Base-by-base conservation (phyloP, 2,888 invertebrate genomes). In the Galerucella calmariensis region DNA sequence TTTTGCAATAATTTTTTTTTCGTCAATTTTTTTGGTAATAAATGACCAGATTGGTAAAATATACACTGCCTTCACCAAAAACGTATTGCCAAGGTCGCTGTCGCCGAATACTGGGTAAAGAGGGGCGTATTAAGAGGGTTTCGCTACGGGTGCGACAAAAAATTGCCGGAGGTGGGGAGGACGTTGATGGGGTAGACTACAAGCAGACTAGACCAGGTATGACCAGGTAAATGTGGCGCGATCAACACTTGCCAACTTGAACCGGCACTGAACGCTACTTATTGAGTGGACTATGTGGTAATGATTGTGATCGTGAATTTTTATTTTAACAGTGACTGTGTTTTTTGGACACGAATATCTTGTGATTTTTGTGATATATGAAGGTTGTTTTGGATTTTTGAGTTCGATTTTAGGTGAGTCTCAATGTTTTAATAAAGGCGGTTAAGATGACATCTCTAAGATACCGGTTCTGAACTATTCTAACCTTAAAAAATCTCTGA, bases 151-250 rank as follows among this genome's bases (percentile, higher is more conserved):
- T 72, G 72, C 65, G 75, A 70, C 65, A 67, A 61, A 20, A 20
- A 68, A 53, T 41, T 41, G 66, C 65, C 41, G 70, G 74, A 66
- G 46, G 73, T 74, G 77, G 62, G 70, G 66, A 71, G 65, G 68
- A 63, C n/a, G 59, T 58, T 72, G 72, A 69, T 72, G 72, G 75
- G 75, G 70, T 74, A 77, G 69, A 66, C 74, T 68, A 72, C 67
- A 66, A n/a, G 69, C 67, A 73, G 66, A 74, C 72, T 68, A 75
- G 70, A 76, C 74, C 68, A 75, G 77, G 75, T 76, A 76, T 74
- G 78, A 73, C 78, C 79, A 79, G 79, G 79, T 79, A 78, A 69
- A 75, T 69, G 72, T 75, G 77, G 74, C 75, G 74, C 77, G 76
- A 73, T 73, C 69, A 71, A 65, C 78, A 77, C 75, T 78, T 75